Evolutionary conservation across 35 echinoderm and acorn worm genomes (phyloP), one percentile per base, ranked within the genome.

Genomic region (Acanthaster planci): DNA sequence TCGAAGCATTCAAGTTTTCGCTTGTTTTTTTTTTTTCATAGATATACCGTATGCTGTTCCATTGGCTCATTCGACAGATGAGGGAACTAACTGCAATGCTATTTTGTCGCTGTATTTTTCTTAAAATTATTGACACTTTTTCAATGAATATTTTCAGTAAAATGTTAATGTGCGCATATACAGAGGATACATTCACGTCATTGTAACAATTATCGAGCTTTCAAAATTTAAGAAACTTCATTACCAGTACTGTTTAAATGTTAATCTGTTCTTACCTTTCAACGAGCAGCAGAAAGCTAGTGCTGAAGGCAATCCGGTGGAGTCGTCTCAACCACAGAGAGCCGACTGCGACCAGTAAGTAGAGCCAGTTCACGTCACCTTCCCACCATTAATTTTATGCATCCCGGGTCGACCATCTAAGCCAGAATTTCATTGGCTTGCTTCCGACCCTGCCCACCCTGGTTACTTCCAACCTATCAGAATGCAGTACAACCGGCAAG

Each of bases 381-480:
- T 34, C 64, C 64, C 64, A 10, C 64, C 64, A 10, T 60, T 60
- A 60, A 22, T 72, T 31, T 21, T 72, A 72, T 34, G 64, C 64
- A 29, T 72, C 64, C 34, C 23, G 26, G 10, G 7, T 72, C 64
- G 2, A 29, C 23, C 23, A 72, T 72, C 29, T 72, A 72, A 72
- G 64, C 67, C 37, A 15, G 4, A 32, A 39, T 22, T 47, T 77
- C 44, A 86, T 86, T 86, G 84, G 84, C 39, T 47, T n/a, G 30
- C 75, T 23, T 27, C 68, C 17, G 51, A 67, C 54, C 72, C 51
- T 80, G 59, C 87, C 87, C 87, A 29, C 38, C 50, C 64, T 84
- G 39, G 76, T 84, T 89, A 89, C 87, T 89, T 89, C 80, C 60
- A 12, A 40, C 87, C 80, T 83, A 89, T 89, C 79, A 89, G 39